A percentile compares a stretch with the other conserved stretches of the same genome.
Evolutionary conservation across 2,888 invertebrate genomes (phyloP).

Genomic region (Apamea sordens): DNA sequence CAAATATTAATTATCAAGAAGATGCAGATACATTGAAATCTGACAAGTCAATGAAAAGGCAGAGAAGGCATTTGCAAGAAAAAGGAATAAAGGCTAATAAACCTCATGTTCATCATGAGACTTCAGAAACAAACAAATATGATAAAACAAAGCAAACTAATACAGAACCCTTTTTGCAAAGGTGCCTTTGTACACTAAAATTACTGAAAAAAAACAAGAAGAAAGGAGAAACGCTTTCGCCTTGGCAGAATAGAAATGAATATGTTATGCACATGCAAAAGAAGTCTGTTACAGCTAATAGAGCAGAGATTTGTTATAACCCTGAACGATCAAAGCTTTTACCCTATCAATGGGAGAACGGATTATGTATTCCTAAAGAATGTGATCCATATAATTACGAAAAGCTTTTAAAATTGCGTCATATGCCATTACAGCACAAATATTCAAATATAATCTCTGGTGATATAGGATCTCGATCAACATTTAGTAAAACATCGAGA

Average conservation of each 20-base stretch:
- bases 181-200: constrained; percentile 56
- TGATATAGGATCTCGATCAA: constrained; percentile 19
- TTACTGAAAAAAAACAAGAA: constrained; percentile 55
- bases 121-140: constrained; percentile 28
- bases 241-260: constrained; percentile 14
- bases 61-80: constrained; percentile 14
- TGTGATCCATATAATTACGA: constrained; percentile 17
- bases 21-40: background rate
- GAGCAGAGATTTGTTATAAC: constrained; percentile 25
- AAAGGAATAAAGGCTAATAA: constrained; percentile 43
- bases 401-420: constrained; percentile 7
- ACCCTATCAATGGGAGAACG: constrained; percentile 60
- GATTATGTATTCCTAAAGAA: constrained; percentile 6
- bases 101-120: constrained; percentile 27
- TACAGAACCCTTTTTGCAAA: constrained; percentile 46
- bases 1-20: constrained; percentile 5
- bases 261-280: constrained; percentile 46
- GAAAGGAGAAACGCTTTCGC: constrained; percentile 17
- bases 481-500: constrained; percentile 15
- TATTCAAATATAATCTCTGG: background rate
- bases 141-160: constrained; percentile 40
- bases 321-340: constrained; percentile 11
- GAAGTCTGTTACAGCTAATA: constrained; percentile 28
- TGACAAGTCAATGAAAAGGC: constrained; percentile 6
- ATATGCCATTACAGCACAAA: constrained; percentile 19